Evolutionary conservation across 2,797 vertebrate genomes (phyloP).

Genomic region (Takifugu ocellatus): DNA sequence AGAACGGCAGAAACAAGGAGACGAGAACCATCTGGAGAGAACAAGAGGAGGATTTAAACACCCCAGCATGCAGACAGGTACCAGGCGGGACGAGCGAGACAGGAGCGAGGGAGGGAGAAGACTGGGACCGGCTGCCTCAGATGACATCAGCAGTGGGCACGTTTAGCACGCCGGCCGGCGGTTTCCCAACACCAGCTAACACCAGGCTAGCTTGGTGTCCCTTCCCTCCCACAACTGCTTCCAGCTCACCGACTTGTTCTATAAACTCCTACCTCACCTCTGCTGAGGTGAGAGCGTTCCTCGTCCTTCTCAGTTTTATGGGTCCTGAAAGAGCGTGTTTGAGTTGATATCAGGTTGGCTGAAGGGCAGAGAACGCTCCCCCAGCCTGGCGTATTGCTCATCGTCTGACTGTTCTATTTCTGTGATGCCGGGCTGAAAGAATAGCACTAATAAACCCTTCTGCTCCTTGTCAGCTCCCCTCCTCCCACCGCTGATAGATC

Average conservation of each 20-base stretch:
- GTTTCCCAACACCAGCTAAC: no score
- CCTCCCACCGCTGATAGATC: conserved; percentile 25
- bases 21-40: no score
- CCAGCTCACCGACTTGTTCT: conserved; percentile 3
- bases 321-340: background rate
- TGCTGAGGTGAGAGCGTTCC: background rate
- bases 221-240: background rate
- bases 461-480: conserved; percentile 22
- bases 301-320: conserved; percentile 2
- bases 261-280: background rate
- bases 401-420: conserved; percentile 29
- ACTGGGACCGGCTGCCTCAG: no score
- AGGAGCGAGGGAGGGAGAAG: no score
- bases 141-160: no score
- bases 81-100: no score
- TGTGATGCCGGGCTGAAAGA: conserved; percentile 26
- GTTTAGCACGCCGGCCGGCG: no score
- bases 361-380: background rate
- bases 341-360: background rate
- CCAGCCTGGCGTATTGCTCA: background rate
- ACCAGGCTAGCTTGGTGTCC: background rate
- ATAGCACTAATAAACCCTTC: conserved; percentile 44
- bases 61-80: no score
- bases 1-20: no score
- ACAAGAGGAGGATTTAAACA: no score